Percentiles rank a stretch among this genome's conserved stretches.
These are phyloP conservation scores for Brachionus plicatilis DNA, from an alignment of 1,140 invertebrate genomes.

Conservation along the genomic window DNA sequence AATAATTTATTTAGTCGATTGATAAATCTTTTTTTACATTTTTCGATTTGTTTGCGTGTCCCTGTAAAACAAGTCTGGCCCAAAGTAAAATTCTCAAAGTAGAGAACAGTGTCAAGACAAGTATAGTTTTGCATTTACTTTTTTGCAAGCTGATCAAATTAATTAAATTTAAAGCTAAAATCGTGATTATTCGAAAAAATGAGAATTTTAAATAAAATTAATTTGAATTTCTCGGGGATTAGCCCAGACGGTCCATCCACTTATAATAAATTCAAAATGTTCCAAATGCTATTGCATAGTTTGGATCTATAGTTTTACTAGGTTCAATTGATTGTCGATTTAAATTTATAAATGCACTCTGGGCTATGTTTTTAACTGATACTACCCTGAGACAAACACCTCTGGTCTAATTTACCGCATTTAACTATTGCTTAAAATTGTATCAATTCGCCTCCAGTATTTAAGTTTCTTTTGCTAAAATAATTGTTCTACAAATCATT, in stretches of 20 bases:
- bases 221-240: background rate
- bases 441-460: background rate
- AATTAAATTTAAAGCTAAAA: background rate
- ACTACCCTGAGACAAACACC: background rate
- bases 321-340: background rate
- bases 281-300: background rate
- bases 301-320: background rate
- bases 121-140: background rate
- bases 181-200: background rate
- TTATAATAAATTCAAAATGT: background rate
- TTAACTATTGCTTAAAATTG: background rate
- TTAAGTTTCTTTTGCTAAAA: background rate
- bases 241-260: background rate
- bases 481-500: background rate
- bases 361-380: background rate
- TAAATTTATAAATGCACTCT: background rate
- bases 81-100: background rate
- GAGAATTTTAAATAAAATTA: background rate
- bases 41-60: background rate
- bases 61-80: background rate
- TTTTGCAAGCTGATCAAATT: background rate
- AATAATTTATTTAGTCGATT: background rate
- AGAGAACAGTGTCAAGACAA: background rate
- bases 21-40: background rate
- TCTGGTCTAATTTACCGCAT: background rate